phyloP scores from a whole-genome alignment of 2,113 vertebrate species.

The Albula glossodonta region DNA sequence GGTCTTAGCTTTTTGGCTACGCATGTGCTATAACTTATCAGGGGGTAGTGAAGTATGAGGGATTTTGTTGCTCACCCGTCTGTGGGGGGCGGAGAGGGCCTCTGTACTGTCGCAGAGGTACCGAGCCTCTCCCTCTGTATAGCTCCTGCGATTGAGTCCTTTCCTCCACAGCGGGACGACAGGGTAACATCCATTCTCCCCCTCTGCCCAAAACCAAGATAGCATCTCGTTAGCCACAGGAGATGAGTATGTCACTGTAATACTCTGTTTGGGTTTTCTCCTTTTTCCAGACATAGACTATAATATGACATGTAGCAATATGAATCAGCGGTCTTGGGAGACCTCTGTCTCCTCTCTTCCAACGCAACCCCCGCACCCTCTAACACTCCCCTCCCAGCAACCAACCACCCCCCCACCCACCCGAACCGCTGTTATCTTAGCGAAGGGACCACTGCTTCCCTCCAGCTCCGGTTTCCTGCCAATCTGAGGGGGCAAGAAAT shows the following conservation, averaged over 20 bases:
- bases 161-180: constrained; percentile 56
- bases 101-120: constrained; percentile 58
- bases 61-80: constrained; percentile 66
- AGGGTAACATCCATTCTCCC: constrained; percentile 52
- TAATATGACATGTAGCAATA: constrained; percentile 39
- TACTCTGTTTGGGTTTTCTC: background rate
- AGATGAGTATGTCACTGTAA: constrained; percentile 10
- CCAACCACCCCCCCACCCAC: background rate
- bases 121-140: constrained; percentile 67
- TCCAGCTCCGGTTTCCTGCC: constrained; percentile 40
- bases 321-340: constrained; percentile 35
- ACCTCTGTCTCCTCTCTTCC: background rate
- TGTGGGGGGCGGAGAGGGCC: constrained; percentile 53
- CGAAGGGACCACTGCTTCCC: constrained; percentile 3
- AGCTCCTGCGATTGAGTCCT: constrained; percentile 66
- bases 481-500: constrained; percentile 35
- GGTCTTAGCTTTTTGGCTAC: background rate
- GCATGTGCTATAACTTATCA: background rate
- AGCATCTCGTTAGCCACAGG: constrained; percentile 13
- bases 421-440: constrained; percentile 22
- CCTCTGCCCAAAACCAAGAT: constrained; percentile 54
- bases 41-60: background rate
- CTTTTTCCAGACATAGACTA: constrained; percentile 4
- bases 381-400: constrained; percentile 6
- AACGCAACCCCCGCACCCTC: background rate